These are phyloP conservation scores for Panopea generosa DNA, from an alignment of 2,888 invertebrate genomes.

Conservation along the genomic window DNA sequence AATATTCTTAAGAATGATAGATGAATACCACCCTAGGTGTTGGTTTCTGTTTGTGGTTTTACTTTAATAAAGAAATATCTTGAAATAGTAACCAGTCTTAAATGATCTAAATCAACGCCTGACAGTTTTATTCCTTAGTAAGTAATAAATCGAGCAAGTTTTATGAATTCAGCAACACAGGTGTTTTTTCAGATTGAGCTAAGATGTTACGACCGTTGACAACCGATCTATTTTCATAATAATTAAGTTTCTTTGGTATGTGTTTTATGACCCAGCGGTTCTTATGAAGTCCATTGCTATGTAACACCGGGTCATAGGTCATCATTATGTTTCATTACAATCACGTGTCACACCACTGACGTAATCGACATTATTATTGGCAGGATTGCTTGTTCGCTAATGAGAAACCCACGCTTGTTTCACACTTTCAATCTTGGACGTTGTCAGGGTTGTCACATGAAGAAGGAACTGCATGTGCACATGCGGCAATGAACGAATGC, in stretches of 20 bases:
- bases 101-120: too few species aligned
- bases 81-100: too few species aligned
- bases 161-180: too few species aligned
- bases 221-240: conserved; percentile 12
- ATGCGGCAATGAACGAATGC: too few species aligned
- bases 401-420: too few species aligned
- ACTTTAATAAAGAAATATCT: too few species aligned
- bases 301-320: conserved; percentile 53
- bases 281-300: conserved; percentile 40
- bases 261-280: conserved; percentile 47
- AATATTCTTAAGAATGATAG: too few species aligned
- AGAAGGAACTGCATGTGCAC: neutral
- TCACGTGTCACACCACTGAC: conserved; percentile 4
- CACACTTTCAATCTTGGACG: conserved; percentile 13
- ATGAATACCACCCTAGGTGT: too few species aligned
- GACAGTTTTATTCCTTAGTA: too few species aligned
- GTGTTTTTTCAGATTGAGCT: too few species aligned
- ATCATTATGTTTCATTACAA: conserved; percentile 11
- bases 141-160: too few species aligned
- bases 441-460: conserved; percentile 12
- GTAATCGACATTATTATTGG: conserved; percentile 9
- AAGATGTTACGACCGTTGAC: neutral
- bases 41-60: too few species aligned
- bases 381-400: conserved; percentile 4
- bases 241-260: conserved; percentile 19